phyloP scores from a whole-genome alignment of 2,888 invertebrate species.

The Drosophila ezoana region DNA sequence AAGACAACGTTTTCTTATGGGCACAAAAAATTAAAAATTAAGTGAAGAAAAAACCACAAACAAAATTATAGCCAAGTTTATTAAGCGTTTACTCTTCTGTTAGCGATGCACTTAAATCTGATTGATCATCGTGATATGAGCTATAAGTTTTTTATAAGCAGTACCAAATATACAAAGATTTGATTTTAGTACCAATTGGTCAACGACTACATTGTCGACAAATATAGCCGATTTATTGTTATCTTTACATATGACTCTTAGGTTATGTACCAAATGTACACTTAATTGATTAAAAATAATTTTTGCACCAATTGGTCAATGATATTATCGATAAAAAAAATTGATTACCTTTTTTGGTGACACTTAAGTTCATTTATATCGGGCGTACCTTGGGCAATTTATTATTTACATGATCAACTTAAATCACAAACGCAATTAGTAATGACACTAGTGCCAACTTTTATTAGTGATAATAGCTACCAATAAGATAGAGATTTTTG shows the following conservation, averaged over 20 bases:
- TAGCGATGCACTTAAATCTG: constrained; percentile 17
- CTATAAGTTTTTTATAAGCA: background rate
- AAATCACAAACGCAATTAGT: background rate
- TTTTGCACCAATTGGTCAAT: background rate
- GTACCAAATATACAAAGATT: too few relatives aligned
- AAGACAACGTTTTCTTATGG: constrained; percentile 40
- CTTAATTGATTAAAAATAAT: background rate
- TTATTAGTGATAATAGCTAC: too few relatives aligned
- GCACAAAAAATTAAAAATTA: constrained; percentile 17
- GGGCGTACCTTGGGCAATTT: too few relatives aligned
- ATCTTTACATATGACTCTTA: too few relatives aligned
- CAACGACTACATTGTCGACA: background rate
- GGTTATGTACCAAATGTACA: too few relatives aligned
- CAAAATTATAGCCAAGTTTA: constrained; percentile 25
- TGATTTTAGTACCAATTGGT: background rate
- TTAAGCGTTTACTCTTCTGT: constrained; percentile 24
- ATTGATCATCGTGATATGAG: constrained; percentile 18
- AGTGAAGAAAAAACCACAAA: constrained; percentile 12
- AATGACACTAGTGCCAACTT: too few relatives aligned
- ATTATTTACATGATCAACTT: background rate
- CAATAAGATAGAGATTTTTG: too few relatives aligned
- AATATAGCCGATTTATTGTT: too few relatives aligned
- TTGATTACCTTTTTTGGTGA: too few relatives aligned
- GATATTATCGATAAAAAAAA: background rate
- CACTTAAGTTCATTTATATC: too few relatives aligned